Conservation (phyloP, 2,888 invertebrate genomes). For the Ichneumoninae sp. region DNA sequence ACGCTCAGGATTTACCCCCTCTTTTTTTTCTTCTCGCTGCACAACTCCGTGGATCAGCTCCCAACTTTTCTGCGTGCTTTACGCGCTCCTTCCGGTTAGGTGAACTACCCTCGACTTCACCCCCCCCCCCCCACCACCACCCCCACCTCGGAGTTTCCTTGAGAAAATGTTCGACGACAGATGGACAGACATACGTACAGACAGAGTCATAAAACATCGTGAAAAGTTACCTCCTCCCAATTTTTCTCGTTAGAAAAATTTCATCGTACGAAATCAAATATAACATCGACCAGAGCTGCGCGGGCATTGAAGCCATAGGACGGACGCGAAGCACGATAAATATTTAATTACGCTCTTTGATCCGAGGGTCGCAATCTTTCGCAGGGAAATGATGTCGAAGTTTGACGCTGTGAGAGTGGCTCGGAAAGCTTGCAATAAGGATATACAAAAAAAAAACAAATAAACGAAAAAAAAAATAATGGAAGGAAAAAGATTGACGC, state of each 20-base stretch:
- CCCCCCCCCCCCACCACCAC: not conserved
- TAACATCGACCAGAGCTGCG: not conserved
- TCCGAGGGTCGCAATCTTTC: constrained; percentile 26
- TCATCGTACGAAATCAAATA: constrained; percentile 1
- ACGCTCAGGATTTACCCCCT: constrained; percentile 60
- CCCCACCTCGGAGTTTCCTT: not conserved
- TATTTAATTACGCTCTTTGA: constrained; percentile 60
- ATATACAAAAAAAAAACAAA: not conserved
- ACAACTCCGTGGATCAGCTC: constrained; percentile 57
- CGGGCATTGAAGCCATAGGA: not conserved
- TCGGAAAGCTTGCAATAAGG: not conserved
- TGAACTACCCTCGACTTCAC: not conserved
- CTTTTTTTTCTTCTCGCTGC: constrained; percentile 44
- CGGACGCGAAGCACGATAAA: constrained; percentile 35
- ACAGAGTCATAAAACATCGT: not conserved
- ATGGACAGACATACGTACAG: constrained; percentile 16
- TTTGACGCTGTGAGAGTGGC: not conserved
- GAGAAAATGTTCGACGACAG: constrained; percentile 43
- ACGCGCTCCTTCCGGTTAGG: constrained; percentile 30
- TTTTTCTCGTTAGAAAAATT: constrained; percentile 6
- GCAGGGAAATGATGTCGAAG: constrained; percentile 43
- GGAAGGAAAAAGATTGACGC: constrained; percentile 28
- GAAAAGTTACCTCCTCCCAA: not conserved
- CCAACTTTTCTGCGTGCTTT: constrained; percentile 37
- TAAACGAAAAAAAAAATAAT: not conserved